These are phyloP conservation scores for Canis aureus DNA, from an alignment of 2,113 vertebrate species.

Conservation along the genomic window DNA sequence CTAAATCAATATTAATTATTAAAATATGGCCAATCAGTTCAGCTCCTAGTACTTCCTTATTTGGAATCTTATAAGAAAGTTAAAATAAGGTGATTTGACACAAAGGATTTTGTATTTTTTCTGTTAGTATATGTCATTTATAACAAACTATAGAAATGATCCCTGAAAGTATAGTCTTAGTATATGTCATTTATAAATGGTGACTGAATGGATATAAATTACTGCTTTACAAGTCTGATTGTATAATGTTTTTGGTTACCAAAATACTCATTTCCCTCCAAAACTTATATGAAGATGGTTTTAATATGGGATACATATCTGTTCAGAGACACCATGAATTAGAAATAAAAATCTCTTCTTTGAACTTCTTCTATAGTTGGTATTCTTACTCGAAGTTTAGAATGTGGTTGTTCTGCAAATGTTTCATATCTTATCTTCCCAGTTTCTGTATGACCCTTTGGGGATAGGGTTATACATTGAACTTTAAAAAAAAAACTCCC, in stretches of 20 bases:
- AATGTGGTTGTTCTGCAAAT: neutral
- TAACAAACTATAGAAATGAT: neutral
- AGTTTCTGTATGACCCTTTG: neutral
- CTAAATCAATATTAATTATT: neutral
- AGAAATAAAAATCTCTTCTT: neutral
- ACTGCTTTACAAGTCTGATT: neutral
- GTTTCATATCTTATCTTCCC: neutral
- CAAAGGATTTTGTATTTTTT: neutral
- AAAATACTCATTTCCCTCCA: neutral
- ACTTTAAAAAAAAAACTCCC: neutral
- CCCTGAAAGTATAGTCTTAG: neutral
- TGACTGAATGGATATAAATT: neutral
- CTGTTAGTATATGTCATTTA: neutral
- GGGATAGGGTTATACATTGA: neutral
- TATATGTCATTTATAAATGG: neutral
- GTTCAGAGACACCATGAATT: neutral
- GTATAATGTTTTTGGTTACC: constrained; percentile 2
- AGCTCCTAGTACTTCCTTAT: neutral
- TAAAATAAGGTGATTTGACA: neutral
- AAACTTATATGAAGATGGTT: neutral
- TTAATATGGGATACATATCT: neutral
- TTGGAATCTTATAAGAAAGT: constrained; percentile 25
- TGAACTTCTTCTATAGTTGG: neutral
- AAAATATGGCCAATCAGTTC: neutral
- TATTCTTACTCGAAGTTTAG: neutral